Base-by-base conservation (phyloP, 2,888 invertebrate species). In the Drosophila trichaetosa region DNA sequence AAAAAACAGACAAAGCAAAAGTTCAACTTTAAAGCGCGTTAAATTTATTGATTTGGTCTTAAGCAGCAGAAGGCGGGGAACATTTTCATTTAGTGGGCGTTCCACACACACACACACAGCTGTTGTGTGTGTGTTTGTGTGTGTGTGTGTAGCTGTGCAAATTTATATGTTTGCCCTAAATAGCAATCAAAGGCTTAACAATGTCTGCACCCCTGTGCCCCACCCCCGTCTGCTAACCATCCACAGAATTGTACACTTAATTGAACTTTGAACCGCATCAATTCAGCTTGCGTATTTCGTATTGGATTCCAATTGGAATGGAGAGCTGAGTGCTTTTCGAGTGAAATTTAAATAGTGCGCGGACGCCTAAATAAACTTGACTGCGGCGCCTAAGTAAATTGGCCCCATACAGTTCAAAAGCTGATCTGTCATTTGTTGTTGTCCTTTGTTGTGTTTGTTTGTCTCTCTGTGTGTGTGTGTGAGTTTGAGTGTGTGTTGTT, bases 121-220 rank as follows among this genome's bases (percentile, higher is more conserved):
- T 53, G 33, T 49, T 58, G 27, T 68, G 66, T n/a, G 52, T 21
- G 33, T 36, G 36, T 0, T 0, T 16, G 16, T 16, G 27, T 27
- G 6, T 40, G 4, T 40, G 4, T 42, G 10, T 21, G 21, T 27
- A 40, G 63, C 46, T 64, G 74, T 64, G 79, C 66, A 82, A 81
- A 86, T 82, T 81, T 86, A 84, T 84, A 82, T 82, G 84, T 79
- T 82, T 85, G 84, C 66, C 84, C 84, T 71, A 81, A 87, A 85
- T 84, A 70, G 80, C 80, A 72, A 73, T 75, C 87, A 79, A 79
- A 78, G 83, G 87, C 81, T 85, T 83, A 85, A 81, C 87, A 81
- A 80, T 74, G 74, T 70, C 56, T 61, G 62, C 21, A 21, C 33
- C 21, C 48, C 56, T n/a, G n/a, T 21, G 18, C 29, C 38, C 18